phyloP scores from a whole-genome alignment of 2,888 invertebrate genomes.

The Spisula solida region DNA sequence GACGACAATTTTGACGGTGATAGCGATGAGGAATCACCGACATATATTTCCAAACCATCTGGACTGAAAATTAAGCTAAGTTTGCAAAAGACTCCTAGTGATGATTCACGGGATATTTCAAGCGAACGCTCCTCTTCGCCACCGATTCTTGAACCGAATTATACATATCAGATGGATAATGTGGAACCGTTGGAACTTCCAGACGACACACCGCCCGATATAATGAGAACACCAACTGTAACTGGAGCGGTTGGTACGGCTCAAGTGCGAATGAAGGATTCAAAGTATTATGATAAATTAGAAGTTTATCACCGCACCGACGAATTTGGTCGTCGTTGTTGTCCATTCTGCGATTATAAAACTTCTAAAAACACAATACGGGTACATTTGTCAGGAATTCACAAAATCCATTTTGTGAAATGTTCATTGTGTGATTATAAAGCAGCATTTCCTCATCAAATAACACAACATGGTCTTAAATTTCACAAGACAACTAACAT shows the following conservation, averaged over 20 bases:
- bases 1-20: neutral
- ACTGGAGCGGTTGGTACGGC: slow-evolving; percentile 21
- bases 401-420: slow-evolving; percentile 68
- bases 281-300: slow-evolving; percentile 65
- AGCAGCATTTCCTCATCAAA: slow-evolving; percentile 71
- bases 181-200: slow-evolving; percentile 10
- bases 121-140: slow-evolving; percentile 53
- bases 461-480: slow-evolving; percentile 66
- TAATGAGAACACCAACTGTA: slow-evolving; percentile 29
- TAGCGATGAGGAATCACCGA: slow-evolving; percentile 31
- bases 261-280: slow-evolving; percentile 59
- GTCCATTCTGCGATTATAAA: slow-evolving; percentile 71
- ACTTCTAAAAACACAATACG: slow-evolving; percentile 70
- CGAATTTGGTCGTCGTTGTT: slow-evolving; percentile 64
- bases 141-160: slow-evolving; percentile 46
- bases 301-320: slow-evolving; percentile 70
- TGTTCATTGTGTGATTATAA: slow-evolving; percentile 70
- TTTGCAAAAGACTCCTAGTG: slow-evolving; percentile 47
- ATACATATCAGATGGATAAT: slow-evolving; percentile 13
- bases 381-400: slow-evolving; percentile 69
- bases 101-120: slow-evolving; percentile 29
- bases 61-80: slow-evolving; percentile 69
- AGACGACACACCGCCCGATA: slow-evolving; percentile 47
- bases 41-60: slow-evolving; percentile 61
- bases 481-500: slow-evolving; percentile 65